These are phyloP conservation scores for Aplodontia rufa DNA, from an alignment of 2,113 vertebrate species.

Conservation along the genomic window DNA sequence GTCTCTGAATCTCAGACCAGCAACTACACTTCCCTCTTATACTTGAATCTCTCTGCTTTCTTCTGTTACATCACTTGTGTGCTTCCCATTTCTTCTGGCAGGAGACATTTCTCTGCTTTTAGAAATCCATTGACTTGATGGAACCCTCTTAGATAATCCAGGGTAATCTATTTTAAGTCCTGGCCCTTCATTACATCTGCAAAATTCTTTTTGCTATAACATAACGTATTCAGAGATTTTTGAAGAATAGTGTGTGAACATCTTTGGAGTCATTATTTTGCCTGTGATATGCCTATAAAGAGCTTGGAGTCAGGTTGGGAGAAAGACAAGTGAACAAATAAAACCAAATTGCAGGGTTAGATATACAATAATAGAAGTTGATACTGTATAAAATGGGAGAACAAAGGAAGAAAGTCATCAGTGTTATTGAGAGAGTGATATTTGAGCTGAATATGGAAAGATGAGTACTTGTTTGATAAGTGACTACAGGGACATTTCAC, in stretches of 20 bases:
- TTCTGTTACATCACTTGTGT: background rate
- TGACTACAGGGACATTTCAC: background rate
- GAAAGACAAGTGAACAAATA: background rate
- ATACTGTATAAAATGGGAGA: background rate
- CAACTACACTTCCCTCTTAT: accelerated
- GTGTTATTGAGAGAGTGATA: background rate
- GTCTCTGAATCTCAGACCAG: background rate
- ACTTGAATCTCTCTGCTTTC: background rate
- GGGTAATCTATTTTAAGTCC: background rate
- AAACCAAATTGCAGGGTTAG: background rate
- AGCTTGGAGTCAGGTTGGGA: background rate
- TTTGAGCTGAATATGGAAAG: background rate
- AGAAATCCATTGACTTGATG: background rate
- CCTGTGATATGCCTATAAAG: background rate
- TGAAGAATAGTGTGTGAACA: background rate
- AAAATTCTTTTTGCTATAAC: background rate
- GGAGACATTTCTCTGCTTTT: background rate
- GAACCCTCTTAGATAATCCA: background rate
- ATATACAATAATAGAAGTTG: background rate
- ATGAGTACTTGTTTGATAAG: background rate
- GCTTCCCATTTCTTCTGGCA: background rate
- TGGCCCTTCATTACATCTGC: background rate
- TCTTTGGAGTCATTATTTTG: background rate
- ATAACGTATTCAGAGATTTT: background rate
- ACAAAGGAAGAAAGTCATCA: background rate